Evolutionary conservation across 2,888 invertebrate species (phyloP).

Genomic region (Drosophila neonasuta): DNA sequence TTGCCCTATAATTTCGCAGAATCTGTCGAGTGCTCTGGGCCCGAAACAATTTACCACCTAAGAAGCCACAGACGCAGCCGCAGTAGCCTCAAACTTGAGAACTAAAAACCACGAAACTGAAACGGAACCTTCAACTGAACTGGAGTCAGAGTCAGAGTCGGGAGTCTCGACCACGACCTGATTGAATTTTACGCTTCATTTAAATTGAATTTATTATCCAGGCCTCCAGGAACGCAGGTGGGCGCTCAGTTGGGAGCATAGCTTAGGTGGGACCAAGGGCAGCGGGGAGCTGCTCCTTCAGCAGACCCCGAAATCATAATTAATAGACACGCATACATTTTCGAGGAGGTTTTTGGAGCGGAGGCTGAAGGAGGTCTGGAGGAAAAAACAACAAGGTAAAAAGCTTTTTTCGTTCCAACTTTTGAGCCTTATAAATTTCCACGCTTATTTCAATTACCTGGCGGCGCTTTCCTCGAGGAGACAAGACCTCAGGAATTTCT

Average conservation of each 20-base stretch:
- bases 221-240: constrained; percentile 53
- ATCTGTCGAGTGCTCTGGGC: constrained; percentile 50
- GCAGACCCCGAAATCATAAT: constrained; percentile 65
- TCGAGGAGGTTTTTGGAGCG: constrained; percentile 15
- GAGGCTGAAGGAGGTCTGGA: not conserved
- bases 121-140: constrained; percentile 30
- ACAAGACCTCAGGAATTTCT: constrained; percentile 61
- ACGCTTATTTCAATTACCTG: constrained; percentile 75
- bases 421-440: constrained; percentile 69
- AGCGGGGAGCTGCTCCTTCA: constrained; percentile 16
- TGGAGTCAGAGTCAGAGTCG: constrained; percentile 30
- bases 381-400: constrained; percentile 31
- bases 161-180: constrained; percentile 54
- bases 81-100: constrained; percentile 49
- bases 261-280: constrained; percentile 2
- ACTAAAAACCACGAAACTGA: constrained; percentile 20
- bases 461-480: constrained; percentile 36
- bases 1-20: constrained; percentile 74
- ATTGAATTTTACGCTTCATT: constrained; percentile 80
- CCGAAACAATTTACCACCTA: constrained; percentile 74
- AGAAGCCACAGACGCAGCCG: constrained; percentile 68
- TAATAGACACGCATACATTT: constrained; percentile 68
- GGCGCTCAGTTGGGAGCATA: constrained; percentile 32
- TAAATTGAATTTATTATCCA: constrained; percentile 77
- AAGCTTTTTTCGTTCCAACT: constrained; percentile 47